Base-by-base conservation (phyloP, 2,888 invertebrate species). In the Ernsta delagoae region DNA sequence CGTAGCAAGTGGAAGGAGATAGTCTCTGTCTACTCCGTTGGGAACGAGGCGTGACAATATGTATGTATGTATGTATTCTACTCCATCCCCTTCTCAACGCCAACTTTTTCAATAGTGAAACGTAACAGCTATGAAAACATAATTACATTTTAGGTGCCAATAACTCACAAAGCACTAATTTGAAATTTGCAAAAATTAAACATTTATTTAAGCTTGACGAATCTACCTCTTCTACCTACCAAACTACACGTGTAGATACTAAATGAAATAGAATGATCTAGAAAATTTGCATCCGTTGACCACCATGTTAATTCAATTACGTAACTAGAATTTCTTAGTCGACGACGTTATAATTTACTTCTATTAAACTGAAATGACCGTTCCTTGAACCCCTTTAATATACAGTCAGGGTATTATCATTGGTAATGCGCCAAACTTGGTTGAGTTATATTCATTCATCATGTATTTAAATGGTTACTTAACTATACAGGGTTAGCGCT, bases 311-410 rank as follows among this genome's bases (percentile, higher is more conserved):
- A 53, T 53, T 36, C 41, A 43, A 75, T 75, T 75, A 77, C 72
- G 65, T 70, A 75, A 71, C 31, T 53, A 62, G 7, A 70, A 72
- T 74, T 75, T 71, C 70, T 70, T 68, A 77, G 75, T 73, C 77
- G 77, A 71, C 75, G 78, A 79, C 78, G 77, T 75, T 75, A 75
- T 74, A 74, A 79, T 83, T 82, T 78, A 75, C 77, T 76, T 79
- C 76, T 79, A 79, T 82, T 79, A 83, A 82, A 80, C 82, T 73
- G 75, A 81, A 77, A 73, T 84, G 83, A 77, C 83, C 83, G 85
- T 84, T 85, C 79, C 75, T 83, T 84, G 84, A 86, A 84, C 87
- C 78, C 59, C 69, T 41, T 74, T 66, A 54, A 54, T 54, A 54
- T 54, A 63, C 61, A 65, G 43, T 43, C 48, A 53, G 57, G 36